phyloP scores from a whole-genome alignment of 2,797 vertebrate genomes.

The Mycteria americana region DNA sequence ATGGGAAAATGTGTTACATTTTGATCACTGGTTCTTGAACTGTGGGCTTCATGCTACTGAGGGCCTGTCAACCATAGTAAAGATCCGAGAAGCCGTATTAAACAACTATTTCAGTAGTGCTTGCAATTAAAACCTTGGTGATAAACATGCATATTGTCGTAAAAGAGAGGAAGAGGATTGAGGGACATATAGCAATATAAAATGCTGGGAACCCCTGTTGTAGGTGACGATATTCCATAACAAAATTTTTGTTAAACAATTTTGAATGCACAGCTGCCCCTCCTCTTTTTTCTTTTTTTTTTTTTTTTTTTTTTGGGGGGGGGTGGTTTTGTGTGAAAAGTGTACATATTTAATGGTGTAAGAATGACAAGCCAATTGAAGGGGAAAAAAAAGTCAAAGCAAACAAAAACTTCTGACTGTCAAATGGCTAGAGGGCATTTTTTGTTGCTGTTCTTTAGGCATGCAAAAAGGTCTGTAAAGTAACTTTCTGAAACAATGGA shows the following conservation, averaged over 20 bases:
- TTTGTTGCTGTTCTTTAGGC: neutral
- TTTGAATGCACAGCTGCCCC: neutral
- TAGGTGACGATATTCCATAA: neutral
- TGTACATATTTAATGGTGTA: neutral
- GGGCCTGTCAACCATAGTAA: neutral
- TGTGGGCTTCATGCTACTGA: neutral
- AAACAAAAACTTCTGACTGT: neutral
- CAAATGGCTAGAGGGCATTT: neutral
- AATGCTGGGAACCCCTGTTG: neutral
- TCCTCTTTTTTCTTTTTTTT: too few relatives aligned
- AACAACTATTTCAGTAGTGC: neutral
- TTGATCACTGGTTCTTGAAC: neutral
- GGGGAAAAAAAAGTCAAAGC: neutral
- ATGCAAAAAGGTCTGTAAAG: neutral
- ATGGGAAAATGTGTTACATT: neutral
- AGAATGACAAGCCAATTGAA: neutral
- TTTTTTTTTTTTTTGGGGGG: too few relatives aligned
- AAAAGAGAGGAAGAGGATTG: neutral
- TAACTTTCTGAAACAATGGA: neutral
- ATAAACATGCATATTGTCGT: neutral
- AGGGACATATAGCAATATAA: rapidly evolving
- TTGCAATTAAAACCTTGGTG: neutral
- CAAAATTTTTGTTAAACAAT: neutral
- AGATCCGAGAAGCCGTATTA: neutral
- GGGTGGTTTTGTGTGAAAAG: neutral